These are phyloP conservation scores for Strix aluco DNA, from an alignment of 2,113 vertebrate genomes.

Conservation along the genomic window DNA sequence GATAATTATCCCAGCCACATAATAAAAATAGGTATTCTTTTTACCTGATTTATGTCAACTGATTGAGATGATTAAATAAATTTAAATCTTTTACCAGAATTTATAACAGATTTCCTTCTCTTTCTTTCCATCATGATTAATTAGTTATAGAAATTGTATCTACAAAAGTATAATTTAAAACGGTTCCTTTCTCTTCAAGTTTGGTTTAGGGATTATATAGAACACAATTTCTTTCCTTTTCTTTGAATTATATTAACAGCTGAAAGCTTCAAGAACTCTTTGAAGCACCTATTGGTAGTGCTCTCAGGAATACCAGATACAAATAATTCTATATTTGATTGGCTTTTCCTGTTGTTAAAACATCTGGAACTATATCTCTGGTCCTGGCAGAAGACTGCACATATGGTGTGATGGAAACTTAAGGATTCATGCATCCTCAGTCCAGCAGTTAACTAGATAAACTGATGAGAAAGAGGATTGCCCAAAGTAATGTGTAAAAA, in stretches of 20 bases:
- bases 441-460: background rate
- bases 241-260: background rate
- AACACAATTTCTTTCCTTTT: background rate
- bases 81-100: background rate
- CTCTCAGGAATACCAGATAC: background rate
- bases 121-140: background rate
- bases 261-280: background rate
- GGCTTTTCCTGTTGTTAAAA: background rate
- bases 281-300: background rate
- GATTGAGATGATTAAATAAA: background rate
- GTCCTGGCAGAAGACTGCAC: background rate
- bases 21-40: background rate
- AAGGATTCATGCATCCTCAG: background rate
- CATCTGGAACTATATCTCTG: background rate
- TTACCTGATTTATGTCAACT: background rate
- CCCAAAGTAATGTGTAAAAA: background rate
- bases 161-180: background rate
- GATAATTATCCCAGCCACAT: background rate
- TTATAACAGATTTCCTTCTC: background rate
- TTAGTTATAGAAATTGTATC: background rate
- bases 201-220: background rate
- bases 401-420: background rate
- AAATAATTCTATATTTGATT: background rate
- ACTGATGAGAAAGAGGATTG: background rate
- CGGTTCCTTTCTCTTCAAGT: background rate